These are phyloP conservation scores for Galerucella calmariensis DNA, from an alignment of 2,888 invertebrate species.

Conservation along the genomic window DNA sequence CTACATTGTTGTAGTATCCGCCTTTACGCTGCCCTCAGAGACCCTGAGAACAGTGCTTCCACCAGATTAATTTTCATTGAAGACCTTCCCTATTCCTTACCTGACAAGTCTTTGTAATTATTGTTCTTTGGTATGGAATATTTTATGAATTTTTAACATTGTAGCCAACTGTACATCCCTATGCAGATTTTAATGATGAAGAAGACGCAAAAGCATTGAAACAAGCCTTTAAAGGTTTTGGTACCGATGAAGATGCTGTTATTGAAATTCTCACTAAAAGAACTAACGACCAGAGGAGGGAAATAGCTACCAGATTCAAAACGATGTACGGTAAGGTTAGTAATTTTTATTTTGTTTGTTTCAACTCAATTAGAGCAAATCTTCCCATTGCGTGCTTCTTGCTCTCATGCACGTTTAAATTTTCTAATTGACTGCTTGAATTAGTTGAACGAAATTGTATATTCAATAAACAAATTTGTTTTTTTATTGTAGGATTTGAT, in stretches of 20 bases:
- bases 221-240: slow-evolving; percentile 62
- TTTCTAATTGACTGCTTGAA: no score
- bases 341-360: neutral
- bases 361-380: neutral
- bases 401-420: no score
- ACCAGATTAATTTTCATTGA: no score
- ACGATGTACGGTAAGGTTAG: slow-evolving; percentile 76
- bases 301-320: slow-evolving; percentile 71
- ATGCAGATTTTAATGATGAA: slow-evolving; percentile 56
- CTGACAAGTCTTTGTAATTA: no score
- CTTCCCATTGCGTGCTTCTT: neutral
- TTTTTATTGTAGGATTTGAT: slow-evolving; percentile 72
- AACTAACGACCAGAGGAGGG: slow-evolving; percentile 73
- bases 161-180: slow-evolving; percentile 60
- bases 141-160: slow-evolving; percentile 27
- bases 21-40: no score
- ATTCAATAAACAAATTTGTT: no score
- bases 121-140: no score
- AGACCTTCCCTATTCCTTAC: no score
- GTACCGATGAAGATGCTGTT: slow-evolving; percentile 74
- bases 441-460: no score
- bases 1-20: no score
- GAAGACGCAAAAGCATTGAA: slow-evolving; percentile 60
- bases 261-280: slow-evolving; percentile 74
- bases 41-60: no score